Evolutionary conservation across 2,888 invertebrate species (phyloP).

Genomic region (Lumbricus terrestris): DNA sequence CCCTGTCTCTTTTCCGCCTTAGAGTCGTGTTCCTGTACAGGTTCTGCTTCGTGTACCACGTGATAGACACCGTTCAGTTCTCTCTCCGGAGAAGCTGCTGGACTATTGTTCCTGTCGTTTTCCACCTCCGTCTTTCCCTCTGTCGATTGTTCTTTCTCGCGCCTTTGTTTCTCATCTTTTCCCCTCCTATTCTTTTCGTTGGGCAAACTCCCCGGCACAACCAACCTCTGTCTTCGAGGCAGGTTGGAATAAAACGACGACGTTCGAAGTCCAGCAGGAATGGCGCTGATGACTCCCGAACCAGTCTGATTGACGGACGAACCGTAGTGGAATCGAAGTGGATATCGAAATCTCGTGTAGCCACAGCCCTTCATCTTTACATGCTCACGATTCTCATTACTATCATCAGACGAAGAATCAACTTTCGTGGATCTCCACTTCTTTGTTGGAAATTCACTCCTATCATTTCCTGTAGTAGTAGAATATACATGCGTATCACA

Average conservation of each 20-base stretch:
- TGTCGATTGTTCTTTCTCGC: not conserved
- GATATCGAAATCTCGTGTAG: not conserved
- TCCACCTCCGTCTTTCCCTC: not conserved
- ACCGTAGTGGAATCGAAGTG: not conserved
- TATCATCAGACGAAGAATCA: not conserved
- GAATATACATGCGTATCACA: not conserved
- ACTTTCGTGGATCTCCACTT: not conserved
- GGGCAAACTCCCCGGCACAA: not conserved
- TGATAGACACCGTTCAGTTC: not conserved
- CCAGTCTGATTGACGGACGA: not conserved
- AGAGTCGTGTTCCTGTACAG: not conserved
- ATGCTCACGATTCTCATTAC: not conserved
- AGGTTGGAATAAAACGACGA: not conserved
- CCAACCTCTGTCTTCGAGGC: not conserved
- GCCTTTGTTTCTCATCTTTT: not conserved
- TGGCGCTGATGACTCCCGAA: not conserved
- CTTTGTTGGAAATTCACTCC: not conserved
- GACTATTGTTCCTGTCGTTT: not conserved
- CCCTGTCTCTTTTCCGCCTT: not conserved
- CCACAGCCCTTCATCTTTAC: not conserved
- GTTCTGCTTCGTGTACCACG: not conserved
- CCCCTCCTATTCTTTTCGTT: not conserved
- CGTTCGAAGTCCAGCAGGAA: not conserved
- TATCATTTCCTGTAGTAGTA: not conserved
- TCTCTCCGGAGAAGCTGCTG: not conserved